phyloP scores from a whole-genome alignment of 1,140 invertebrate species.

The Anastatus disparis region DNA sequence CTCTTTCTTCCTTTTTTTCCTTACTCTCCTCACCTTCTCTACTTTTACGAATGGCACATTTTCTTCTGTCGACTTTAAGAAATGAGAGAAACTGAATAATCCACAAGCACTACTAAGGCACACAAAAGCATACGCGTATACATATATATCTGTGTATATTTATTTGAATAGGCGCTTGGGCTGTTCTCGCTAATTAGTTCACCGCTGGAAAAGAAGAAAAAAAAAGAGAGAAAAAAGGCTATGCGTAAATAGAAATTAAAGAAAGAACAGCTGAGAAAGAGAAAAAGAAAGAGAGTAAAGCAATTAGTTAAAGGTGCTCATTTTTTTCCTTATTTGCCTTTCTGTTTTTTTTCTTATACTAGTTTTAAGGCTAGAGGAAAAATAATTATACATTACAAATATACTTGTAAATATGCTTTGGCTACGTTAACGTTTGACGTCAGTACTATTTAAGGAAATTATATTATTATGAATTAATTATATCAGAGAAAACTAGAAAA shows the following conservation, averaged over 20 bases:
- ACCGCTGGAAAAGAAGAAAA: neutral
- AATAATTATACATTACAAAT: no score
- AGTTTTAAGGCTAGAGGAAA: no score
- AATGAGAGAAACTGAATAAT: conserved; percentile 2
- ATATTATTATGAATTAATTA: no score
- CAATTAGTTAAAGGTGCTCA: conserved; percentile 4
- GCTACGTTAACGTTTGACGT: no score
- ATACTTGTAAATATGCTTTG: no score
- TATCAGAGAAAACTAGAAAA: no score
- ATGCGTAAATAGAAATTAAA: neutral
- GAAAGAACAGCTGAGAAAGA: neutral
- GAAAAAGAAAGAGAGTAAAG: neutral
- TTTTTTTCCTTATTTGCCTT: neutral
- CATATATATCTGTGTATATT: neutral
- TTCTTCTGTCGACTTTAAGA: conserved; percentile 4
- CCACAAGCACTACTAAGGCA: neutral
- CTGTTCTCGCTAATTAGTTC: conserved; percentile 3
- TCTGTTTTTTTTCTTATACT: no score
- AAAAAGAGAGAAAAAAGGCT: no score
- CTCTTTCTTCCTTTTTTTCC: no score
- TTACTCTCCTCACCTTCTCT: no score
- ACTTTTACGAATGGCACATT: no score
- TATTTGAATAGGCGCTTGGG: neutral
- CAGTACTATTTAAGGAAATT: no score
- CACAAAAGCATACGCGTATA: neutral